These are phyloP conservation scores for Caenorhabditis sulstoni DNA, from an alignment of 2,888 invertebrate genomes.

Conservation along the genomic window DNA sequence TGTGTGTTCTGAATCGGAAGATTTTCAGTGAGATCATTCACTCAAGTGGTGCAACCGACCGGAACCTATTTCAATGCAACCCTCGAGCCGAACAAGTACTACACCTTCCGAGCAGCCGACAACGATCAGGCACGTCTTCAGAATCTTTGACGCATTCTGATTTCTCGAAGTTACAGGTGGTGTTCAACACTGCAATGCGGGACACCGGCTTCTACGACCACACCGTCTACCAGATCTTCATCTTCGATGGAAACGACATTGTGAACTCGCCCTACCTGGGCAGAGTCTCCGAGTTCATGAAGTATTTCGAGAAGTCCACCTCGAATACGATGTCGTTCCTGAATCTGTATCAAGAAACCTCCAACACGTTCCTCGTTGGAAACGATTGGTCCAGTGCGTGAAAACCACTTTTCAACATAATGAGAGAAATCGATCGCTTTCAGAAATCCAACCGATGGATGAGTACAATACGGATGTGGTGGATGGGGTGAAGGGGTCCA, in stretches of 20 bases:
- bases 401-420: background rate
- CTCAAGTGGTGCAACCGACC: constrained; percentile 21
- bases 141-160: background rate
- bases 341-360: constrained; percentile 26
- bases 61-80: constrained; percentile 32
- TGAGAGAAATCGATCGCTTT: background rate
- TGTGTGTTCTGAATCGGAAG: background rate
- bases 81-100: constrained; percentile 17
- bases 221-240: constrained; percentile 5
- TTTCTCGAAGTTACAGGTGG: constrained; percentile 2
- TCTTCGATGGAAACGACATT: constrained; percentile 43
- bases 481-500: constrained; percentile 7
- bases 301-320: constrained; percentile 1
- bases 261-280: constrained; percentile 26
- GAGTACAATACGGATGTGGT: constrained; percentile 11
- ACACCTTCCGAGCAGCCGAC: constrained; percentile 20
- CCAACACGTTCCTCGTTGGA: constrained; percentile 20
- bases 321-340: constrained; percentile 24
- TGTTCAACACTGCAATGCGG: constrained; percentile 16
- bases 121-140: no score
- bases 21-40: constrained; percentile 22
- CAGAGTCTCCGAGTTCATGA: background rate
- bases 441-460: constrained; percentile 9
- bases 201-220: constrained; percentile 36
- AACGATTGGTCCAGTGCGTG: constrained; percentile 34